Evolutionary conservation across 2,888 invertebrate species (phyloP).

Genomic region (Silvanus unidentatus): DNA sequence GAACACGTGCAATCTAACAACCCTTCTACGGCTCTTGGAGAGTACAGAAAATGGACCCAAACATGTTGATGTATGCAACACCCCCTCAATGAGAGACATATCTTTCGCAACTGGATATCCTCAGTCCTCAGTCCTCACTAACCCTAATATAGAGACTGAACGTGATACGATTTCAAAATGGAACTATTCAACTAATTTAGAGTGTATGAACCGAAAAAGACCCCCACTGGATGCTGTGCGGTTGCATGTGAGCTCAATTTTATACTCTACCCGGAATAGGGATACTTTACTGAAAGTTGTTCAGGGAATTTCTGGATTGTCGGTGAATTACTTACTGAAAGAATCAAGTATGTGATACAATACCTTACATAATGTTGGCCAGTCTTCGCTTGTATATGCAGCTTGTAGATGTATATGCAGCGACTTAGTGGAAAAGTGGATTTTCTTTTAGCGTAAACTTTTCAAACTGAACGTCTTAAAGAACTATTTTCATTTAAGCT

Average conservation of each 20-base stretch:
- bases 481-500: constrained; percentile 1
- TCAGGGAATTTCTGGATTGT: constrained; percentile 10
- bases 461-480: neutral
- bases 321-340: constrained; percentile 9
- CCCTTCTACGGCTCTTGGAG: constrained; percentile 15
- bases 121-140: too few species aligned
- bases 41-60: constrained; percentile 16
- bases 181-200: constrained; percentile 34
- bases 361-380: constrained; percentile 5
- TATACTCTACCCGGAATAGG: constrained; percentile 16
- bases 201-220: constrained; percentile 26
- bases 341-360: constrained; percentile 8
- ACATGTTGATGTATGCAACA: constrained; percentile 18
- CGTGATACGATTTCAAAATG: constrained; percentile 34
- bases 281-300: constrained; percentile 14
- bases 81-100: constrained; percentile 29
- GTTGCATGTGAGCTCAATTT: constrained; percentile 20
- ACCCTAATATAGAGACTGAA: constrained; percentile 25
- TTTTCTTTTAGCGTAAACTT: neutral
- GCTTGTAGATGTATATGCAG: neutral
- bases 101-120: constrained; percentile 34
- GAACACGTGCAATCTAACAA: constrained; percentile 7
- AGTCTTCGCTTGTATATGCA: neutral
- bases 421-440: neutral
- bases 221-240: constrained; percentile 14